Base-by-base conservation (phyloP, 2,888 invertebrate genomes). In the Xestia ashworthii region DNA sequence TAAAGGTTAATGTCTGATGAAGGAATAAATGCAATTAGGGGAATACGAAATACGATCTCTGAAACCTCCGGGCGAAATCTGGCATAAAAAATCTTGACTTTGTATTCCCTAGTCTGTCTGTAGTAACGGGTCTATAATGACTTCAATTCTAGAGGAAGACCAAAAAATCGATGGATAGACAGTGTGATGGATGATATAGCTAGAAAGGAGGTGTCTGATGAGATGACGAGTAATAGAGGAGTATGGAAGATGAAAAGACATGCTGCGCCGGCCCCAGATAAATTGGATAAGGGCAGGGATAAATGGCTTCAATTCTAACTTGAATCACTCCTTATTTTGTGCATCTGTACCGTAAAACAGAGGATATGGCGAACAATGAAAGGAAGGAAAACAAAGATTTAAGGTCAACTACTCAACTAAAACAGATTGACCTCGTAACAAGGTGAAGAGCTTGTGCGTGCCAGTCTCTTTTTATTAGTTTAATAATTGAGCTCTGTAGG, bases 371-470 rank as follows among this genome's bases (percentile, higher is more conserved):
- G 9, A n/a, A 55, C 78, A 74, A 55, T 81, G 41, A 72, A 64
- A 76, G 76, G 82, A 81, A 85, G 85, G 76, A 83, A 80, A 81
- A 72, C 41, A 14, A 44, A 71, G 53, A 32, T 41, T 9, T 84
- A 64, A 83, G 82, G 85, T 53, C 82, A 32, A 64, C 76, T 3
- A 44, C 60, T 71, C 8, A 16, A 50, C 38, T 74, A 58, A 64
- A 48, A 48, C 72, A n/a, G 19, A 55, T 46, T 50, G 69, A 71
- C 84, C 84, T 82, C 64, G 50, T 3, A 14, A 4, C 60, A 62
- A 84, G 71, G 84, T 55, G 55, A 70, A 25, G 64, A 70, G 32
- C 41, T 55, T 12, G 11, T 5, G 14, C 16, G 66, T 0, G 16
- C 25, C 67, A 44, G 67, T 64, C 32, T 68, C 50, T 76, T 53